Evolutionary conservation across 2,888 invertebrate species (phyloP).

Genomic region (Seira musarum): DNA sequence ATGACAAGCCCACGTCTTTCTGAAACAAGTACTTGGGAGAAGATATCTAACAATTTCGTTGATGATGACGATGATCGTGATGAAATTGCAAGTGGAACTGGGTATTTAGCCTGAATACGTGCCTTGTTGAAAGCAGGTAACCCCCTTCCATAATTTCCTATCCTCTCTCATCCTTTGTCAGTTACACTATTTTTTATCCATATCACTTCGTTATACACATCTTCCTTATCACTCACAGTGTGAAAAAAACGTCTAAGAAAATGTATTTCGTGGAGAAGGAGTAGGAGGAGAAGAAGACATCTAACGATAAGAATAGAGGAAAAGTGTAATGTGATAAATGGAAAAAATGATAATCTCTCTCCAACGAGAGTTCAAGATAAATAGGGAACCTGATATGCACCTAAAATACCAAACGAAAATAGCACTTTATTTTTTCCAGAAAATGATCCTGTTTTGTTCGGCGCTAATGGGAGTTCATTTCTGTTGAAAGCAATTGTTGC

Average conservation of each 20-base stretch:
- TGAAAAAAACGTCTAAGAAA: too few relatives aligned
- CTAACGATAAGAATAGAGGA: too few relatives aligned
- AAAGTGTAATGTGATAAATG: not conserved
- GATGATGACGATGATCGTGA: not conserved
- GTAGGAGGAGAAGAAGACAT: too few relatives aligned
- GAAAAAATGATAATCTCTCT: slow-evolving; percentile 17
- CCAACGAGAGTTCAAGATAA: slow-evolving; percentile 8
- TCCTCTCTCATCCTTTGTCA: too few relatives aligned
- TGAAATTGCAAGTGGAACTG: slow-evolving; percentile 3
- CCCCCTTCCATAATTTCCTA: slow-evolving; percentile 3
- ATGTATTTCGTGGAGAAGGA: too few relatives aligned
- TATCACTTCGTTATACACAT: too few relatives aligned
- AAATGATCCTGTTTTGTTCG: slow-evolving; percentile 11
- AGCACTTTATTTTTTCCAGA: slow-evolving; percentile 1
- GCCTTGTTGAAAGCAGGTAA: not conserved
- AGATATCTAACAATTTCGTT: not conserved
- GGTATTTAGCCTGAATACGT: slow-evolving; percentile 7
- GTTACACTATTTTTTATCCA: too few relatives aligned
- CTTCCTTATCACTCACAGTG: too few relatives aligned
- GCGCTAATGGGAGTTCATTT: slow-evolving; percentile 17
- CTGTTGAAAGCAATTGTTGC: slow-evolving; percentile 18
- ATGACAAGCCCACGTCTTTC: not conserved
- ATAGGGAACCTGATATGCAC: not conserved
- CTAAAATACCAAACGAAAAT: not conserved
- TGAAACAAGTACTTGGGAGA: not conserved